Conservation (phyloP, 2,113 vertebrate genomes). For the Symphodus melops region DNA sequence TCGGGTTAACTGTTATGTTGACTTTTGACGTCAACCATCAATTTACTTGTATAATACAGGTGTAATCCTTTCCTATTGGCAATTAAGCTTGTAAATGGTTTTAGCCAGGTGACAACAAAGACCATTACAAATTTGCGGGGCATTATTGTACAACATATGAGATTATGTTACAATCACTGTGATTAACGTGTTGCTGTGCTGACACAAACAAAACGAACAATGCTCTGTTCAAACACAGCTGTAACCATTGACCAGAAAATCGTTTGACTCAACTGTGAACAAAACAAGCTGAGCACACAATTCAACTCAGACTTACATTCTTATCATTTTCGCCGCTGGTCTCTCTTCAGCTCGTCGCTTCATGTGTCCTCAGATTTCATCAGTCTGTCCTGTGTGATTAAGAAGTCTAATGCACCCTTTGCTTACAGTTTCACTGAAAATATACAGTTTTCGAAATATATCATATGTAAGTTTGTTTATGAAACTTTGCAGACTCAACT, state of each 20-base stretch:
- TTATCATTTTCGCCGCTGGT: not conserved
- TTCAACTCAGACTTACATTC: too few relatives aligned
- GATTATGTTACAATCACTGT: not conserved
- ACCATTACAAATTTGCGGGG: not conserved
- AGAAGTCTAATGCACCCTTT: too few relatives aligned
- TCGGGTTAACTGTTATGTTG: slow-evolving; percentile 6
- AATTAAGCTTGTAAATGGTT: not conserved
- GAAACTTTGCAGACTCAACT: not conserved
- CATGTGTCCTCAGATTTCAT: not conserved
- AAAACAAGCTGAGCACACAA: not conserved
- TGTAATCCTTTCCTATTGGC: slow-evolving; percentile 11
- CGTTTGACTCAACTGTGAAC: not conserved
- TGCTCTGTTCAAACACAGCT: not conserved
- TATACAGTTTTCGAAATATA: too few relatives aligned
- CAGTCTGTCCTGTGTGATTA: not conserved
- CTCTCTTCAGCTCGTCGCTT: not conserved
- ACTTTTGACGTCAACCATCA: not conserved
- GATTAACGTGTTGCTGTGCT: slow-evolving; percentile 9
- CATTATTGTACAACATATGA: not conserved
- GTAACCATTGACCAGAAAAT: slow-evolving; percentile 1
- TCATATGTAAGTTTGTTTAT: not conserved
- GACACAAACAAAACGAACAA: not conserved
- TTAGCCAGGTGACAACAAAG: not conserved
- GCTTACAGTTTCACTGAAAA: not conserved
- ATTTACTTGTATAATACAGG: not conserved